phyloP scores from a whole-genome alignment of 2,797 vertebrate genomes.

The Microcaecilia unicolor region DNA sequence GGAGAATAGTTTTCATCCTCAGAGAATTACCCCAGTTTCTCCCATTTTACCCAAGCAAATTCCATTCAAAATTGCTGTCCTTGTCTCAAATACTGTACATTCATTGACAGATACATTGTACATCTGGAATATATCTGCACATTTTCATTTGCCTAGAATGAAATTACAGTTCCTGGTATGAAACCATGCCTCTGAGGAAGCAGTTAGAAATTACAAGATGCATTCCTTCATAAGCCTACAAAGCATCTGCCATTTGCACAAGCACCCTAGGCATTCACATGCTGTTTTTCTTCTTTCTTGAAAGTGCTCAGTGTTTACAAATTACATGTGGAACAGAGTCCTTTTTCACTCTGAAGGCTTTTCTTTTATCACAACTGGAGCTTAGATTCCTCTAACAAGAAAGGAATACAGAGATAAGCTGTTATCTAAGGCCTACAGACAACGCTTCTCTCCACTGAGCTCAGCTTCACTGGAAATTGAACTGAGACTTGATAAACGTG shows the following conservation, averaged over 20 bases:
- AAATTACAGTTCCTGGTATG: slow-evolving; percentile 20
- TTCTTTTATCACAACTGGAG: slow-evolving; percentile 16
- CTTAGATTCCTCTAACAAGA: slow-evolving; percentile 19
- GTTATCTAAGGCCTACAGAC: no score
- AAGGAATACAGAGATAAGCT: slow-evolving; percentile 17
- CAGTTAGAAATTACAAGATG: slow-evolving; percentile 36
- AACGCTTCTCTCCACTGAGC: no score
- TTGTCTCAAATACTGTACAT: no score
- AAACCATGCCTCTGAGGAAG: slow-evolving; percentile 33
- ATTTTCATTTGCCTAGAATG: no score
- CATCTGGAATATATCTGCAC: no score
- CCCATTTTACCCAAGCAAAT: no score
- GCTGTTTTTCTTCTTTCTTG: slow-evolving; percentile 36
- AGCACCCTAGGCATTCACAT: slow-evolving; percentile 39
- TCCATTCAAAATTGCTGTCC: no score
- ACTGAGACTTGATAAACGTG: no score
- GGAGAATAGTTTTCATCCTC: no score
- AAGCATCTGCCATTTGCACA: slow-evolving; percentile 35
- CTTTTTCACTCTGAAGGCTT: slow-evolving; percentile 24
- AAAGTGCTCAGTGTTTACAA: slow-evolving; percentile 15
- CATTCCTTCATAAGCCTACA: slow-evolving; percentile 37
- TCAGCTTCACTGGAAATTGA: no score
- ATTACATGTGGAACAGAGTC: slow-evolving; percentile 24
- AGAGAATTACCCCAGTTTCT: no score
- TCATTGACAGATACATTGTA: no score